Conservation (phyloP, 2,888 invertebrate species). For the Lepidonotus clava region DNA sequence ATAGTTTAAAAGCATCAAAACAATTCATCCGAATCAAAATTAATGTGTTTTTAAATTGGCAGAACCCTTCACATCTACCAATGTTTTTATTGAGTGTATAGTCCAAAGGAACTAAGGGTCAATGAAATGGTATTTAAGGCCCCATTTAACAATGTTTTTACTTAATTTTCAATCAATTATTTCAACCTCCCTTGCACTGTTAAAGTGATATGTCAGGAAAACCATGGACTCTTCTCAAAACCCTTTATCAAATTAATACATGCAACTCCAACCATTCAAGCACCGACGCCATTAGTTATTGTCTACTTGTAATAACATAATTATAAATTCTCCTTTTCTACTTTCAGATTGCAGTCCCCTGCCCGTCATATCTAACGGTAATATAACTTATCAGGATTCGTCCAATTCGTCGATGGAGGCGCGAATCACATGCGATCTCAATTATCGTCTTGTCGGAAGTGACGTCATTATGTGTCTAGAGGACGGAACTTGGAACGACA, state of each 20-base stretch:
- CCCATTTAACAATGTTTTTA: too few relatives aligned
- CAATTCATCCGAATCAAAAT: too few relatives aligned
- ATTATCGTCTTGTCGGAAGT: background rate
- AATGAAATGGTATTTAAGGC: too few relatives aligned
- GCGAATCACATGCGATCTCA: slow-evolving; percentile 5
- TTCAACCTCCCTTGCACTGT: too few relatives aligned
- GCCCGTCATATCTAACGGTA: background rate
- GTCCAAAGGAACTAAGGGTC: too few relatives aligned
- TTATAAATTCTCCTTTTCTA: background rate
- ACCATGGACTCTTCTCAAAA: too few relatives aligned
- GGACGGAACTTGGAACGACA: slow-evolving; percentile 11
- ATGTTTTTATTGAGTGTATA: too few relatives aligned
- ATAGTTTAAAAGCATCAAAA: too few relatives aligned
- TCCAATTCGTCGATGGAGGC: background rate
- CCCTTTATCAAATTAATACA: background rate
- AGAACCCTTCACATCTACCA: too few relatives aligned
- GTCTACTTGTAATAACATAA: background rate
- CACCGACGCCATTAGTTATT: background rate
- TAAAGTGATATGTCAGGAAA: too few relatives aligned
- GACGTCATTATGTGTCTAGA: slow-evolving; percentile 7
- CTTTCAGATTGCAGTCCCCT: slow-evolving; percentile 26
- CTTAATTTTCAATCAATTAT: too few relatives aligned
- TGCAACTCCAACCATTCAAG: background rate
- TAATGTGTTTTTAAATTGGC: too few relatives aligned
- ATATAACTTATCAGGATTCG: background rate